These are phyloP conservation scores for Nestor notabilis DNA, from an alignment of 2,113 vertebrate genomes.

Conservation along the genomic window DNA sequence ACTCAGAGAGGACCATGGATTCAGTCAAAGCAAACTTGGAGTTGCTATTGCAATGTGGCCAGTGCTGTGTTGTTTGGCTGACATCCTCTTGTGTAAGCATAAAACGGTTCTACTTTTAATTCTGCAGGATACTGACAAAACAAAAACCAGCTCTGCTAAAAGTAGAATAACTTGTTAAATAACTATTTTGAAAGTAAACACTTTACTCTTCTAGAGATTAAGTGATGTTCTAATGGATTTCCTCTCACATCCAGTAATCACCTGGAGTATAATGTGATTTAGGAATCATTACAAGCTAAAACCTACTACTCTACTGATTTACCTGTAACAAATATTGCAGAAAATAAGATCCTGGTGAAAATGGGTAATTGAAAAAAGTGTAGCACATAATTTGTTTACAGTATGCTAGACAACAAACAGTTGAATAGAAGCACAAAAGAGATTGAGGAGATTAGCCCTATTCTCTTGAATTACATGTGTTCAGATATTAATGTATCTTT, in stretches of 20 bases:
- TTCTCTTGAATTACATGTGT: not conserved
- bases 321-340: not conserved
- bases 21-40: not conserved
- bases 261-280: not conserved
- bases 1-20: not conserved
- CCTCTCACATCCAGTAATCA: not conserved
- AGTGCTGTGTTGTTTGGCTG: not conserved
- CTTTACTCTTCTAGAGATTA: not conserved
- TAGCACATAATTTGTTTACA: not conserved
- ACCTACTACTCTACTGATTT: not conserved
- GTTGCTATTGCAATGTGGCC: accelerated
- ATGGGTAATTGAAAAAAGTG: not conserved
- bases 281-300: not conserved
- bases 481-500: not conserved
- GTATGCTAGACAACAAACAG: not conserved
- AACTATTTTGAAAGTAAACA: not conserved
- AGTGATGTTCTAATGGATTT: not conserved
- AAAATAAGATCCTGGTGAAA: not conserved
- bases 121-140: not conserved
- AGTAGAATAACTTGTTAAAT: not conserved
- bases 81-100: not conserved
- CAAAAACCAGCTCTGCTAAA: not conserved
- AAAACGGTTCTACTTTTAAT: not conserved
- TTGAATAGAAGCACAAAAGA: not conserved
- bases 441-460: not conserved